Evolutionary conservation across 2,797 vertebrate genomes (phyloP).

Genomic region (Anas bahamensis): DNA sequence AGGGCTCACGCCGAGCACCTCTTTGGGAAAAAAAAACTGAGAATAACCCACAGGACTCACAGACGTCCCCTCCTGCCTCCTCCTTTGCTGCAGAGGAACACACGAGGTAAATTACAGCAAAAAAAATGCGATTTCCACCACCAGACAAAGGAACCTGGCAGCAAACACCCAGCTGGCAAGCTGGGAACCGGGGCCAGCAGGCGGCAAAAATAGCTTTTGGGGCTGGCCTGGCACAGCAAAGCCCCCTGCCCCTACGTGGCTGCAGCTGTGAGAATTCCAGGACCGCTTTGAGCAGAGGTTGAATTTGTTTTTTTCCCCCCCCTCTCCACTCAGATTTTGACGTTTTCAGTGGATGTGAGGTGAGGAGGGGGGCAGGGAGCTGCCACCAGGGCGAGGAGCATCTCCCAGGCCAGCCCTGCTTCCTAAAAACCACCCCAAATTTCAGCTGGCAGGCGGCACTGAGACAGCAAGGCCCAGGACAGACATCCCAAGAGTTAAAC

Average conservation of each 20-base stretch:
- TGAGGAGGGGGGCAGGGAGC: background rate
- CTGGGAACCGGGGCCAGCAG: background rate
- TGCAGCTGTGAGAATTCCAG: background rate
- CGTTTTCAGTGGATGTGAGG: background rate
- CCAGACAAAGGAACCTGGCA: background rate
- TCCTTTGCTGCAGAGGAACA: background rate
- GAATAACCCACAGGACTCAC: background rate
- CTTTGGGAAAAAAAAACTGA: background rate
- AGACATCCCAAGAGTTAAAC: conserved; percentile 24
- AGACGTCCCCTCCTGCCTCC: background rate
- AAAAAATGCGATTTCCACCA: background rate
- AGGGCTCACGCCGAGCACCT: background rate
- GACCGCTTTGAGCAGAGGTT: background rate
- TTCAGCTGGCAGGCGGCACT: background rate
- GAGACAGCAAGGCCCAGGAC: background rate
- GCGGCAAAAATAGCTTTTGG: background rate
- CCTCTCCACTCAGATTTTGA: background rate
- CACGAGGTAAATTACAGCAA: background rate
- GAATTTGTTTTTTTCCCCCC: rapidly evolving
- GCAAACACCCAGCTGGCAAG: background rate
- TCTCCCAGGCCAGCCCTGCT: background rate
- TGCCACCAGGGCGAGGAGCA: background rate
- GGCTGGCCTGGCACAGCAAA: background rate
- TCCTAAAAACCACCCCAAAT: background rate
- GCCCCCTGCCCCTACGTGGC: background rate